phyloP scores from a whole-genome alignment of 2,797 vertebrate genomes.

The Falco concolor region DNA sequence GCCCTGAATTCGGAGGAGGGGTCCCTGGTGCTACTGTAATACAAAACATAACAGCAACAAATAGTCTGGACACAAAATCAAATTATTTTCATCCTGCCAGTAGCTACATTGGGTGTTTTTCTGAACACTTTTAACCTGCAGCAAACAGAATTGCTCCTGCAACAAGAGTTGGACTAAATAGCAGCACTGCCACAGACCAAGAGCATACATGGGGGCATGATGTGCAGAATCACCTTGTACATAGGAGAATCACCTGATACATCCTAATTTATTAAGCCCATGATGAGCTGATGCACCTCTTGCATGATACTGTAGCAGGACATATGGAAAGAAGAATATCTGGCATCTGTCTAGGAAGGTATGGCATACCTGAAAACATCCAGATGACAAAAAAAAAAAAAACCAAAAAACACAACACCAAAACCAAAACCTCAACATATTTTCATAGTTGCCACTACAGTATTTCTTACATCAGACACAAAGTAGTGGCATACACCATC shows the following conservation, averaged over 20 bases:
- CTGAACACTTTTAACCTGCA: background rate
- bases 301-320: background rate
- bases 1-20: background rate
- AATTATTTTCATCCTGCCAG: background rate
- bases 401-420: accelerated
- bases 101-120: background rate
- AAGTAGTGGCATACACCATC: background rate
- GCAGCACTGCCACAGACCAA: background rate
- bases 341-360: background rate
- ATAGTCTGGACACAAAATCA: background rate
- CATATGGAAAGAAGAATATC: background rate
- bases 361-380: background rate
- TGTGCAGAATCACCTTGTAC: accelerated
- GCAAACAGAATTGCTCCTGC: background rate
- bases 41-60: background rate
- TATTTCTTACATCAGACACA: background rate
- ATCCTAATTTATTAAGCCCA: background rate
- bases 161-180: accelerated
- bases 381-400: accelerated
- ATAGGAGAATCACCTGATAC: background rate
- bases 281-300: accelerated
- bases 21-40: background rate
- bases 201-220: accelerated
- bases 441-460: background rate
- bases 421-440: background rate